phyloP scores from a whole-genome alignment of 1,140 invertebrate genomes.

The Aradophagus sp. region DNA sequence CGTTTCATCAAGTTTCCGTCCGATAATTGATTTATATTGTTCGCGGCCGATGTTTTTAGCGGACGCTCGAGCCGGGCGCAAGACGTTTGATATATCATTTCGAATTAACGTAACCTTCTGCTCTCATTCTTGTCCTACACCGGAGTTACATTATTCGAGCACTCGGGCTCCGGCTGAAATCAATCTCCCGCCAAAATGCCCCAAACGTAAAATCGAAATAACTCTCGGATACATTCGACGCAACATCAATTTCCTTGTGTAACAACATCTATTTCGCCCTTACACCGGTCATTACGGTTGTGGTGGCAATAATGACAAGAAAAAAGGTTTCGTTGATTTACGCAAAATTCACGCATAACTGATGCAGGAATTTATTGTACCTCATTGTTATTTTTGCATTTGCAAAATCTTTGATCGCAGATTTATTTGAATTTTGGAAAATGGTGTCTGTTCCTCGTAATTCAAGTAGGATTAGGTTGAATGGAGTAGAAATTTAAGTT shows the following conservation, averaged over 20 bases:
- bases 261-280: conserved; percentile 23
- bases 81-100: conserved; percentile 41
- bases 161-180: conserved; percentile 21
- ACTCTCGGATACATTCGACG: conserved; percentile 18
- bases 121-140: conserved; percentile 45
- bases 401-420: too few species aligned
- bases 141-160: conserved; percentile 40
- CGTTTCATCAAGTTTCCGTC: conserved; percentile 8
- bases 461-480: too few species aligned
- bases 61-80: conserved; percentile 3
- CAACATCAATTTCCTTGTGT: conserved; percentile 26
- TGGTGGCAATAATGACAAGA: conserved; percentile 14
- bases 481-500: too few species aligned
- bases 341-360: too few species aligned
- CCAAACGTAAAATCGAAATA: conserved; percentile 38
- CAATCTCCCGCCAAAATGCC: conserved; percentile 35
- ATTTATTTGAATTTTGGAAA: too few species aligned
- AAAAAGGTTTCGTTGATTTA: neutral
- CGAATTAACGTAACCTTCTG: conserved; percentile 46
- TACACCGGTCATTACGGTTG: conserved; percentile 8
- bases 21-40: conserved; percentile 37
- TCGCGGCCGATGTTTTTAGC: conserved; percentile 20
- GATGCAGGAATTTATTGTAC: too few species aligned
- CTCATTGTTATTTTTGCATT: too few species aligned
- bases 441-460: too few species aligned